Base-by-base conservation (phyloP, 2,797 vertebrate species). In the Rhincodon typus region DNA sequence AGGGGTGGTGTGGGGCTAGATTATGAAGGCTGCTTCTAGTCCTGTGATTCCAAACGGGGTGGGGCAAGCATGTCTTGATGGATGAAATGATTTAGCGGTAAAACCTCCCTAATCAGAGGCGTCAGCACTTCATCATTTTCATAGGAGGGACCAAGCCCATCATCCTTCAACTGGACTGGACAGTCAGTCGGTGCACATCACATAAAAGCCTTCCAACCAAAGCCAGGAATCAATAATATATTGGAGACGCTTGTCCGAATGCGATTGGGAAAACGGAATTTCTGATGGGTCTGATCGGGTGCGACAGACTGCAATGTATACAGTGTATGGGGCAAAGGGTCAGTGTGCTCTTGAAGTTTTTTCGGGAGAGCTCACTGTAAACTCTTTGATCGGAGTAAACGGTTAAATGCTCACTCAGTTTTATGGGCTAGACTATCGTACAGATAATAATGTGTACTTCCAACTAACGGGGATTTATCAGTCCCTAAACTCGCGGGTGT, bases 71-170 rank as follows among this genome's bases (percentile, higher is more conserved):
- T 13, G 23, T 25, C 30, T 46, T 74, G 94, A 57, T 94, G 46
- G 69, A 94, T 95, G 70, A n/a, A 50, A 77, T 95, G 13, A 95
- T 23, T 67, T 27, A 50, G 93, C 19, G 23, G 69, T 38, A 17
- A 94, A 38, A 72, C 21, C 34, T n/a, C 91, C 34, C 30, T 77
- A 70, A 50, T 34, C 42, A 57, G 7, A 46, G 42, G n/a, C 69
- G 69, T 94, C 69, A 72, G 67, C 70, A 57, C 34, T 95, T 30
- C 70, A 77, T 95, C 70, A 95, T 53, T n/a, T 70, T 53, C 94
- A 95, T 17, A 95, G 70, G 46, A 95, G 27, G 46, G 27, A 74
- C 42, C 2, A 50, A 62, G 3, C 4, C 10, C 87, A 15, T 17
- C 87, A 90, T 34, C 87, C 30, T 62, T 62, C 4, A 53, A 57